Evolutionary conservation across 2,888 invertebrate genomes (phyloP), one percentile per base, ranked within the genome.

Genomic region (Diaperis boleti): DNA sequence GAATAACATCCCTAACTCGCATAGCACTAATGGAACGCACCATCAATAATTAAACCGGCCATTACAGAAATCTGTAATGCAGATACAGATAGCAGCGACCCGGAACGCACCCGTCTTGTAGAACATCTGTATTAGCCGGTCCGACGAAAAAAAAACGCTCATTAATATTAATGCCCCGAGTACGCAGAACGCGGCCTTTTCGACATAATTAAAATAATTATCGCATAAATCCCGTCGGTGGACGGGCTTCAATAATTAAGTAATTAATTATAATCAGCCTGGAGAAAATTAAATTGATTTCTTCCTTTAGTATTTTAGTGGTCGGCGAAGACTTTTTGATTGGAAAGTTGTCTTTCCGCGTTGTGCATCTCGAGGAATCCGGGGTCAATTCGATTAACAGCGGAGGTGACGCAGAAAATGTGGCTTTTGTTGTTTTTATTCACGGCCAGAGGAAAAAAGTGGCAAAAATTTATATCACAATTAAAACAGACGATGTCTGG

Each of bases 1-100:
- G n/a, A n/a, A n/a, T n/a, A n/a, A n/a, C n/a, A n/a, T n/a, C n/a
- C n/a, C n/a, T n/a, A n/a, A n/a, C n/a, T n/a, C n/a, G n/a, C n/a
- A n/a, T n/a, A n/a, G 52, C 52, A 52, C 52, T 52, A 52, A 52
- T 52, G 52, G 52, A 39, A 37, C 13, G 14, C 11, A 37, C 13
- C 17, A 39, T 62, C 15, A 60, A 60, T 60, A 64, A 64, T 60
- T 64, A 44, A 64, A 55, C 55, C 14, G 39, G 31, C 41, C 59
- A 60, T 64, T 60, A 64, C 44, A 59, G 56, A 56, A 56, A 64
- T 64, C 55, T 60, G 64, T 59, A 50, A 64, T 56, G 41, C 60
- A 60, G 45, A 64, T 64, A 26, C 29, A 41, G 55, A 31, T 52
- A 54, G 42, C 54, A 41, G 42, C 52, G 6, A 26, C 29, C 45